Base-by-base conservation (phyloP, 1,140 invertebrate genomes). In the Hestina assimilis region DNA sequence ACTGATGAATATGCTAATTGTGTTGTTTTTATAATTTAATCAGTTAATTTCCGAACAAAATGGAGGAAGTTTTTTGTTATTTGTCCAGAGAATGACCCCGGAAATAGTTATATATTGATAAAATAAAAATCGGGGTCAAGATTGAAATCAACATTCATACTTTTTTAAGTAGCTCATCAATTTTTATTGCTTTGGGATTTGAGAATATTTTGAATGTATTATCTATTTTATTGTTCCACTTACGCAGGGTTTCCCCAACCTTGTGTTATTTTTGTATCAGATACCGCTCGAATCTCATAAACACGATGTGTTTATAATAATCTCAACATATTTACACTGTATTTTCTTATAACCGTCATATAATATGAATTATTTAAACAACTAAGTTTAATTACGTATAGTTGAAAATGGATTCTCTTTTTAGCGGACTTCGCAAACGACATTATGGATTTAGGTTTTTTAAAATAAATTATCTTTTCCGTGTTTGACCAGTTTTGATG, bases 201-300 rank as follows among this genome's bases (percentile, higher is more conserved):
- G 11, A 31, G 29, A 31, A 8, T 4, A 1, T 17, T 33, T 6
- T 35, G 4, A 19, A 20, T 38, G 17, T 19, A 14, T 14, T 33
- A 33, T n/a, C n/a, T n/a, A n/a, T n/a, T n/a, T 19, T 38, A 9
- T 19, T 3, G 33, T 38, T 9, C 33, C 7, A 38, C 1, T 19
- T 17, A n/a, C 15, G 7, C 17, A 3, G 33, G 68, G 61, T 58
- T 67, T 67, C 48, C 68, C 64, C 64, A 56, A 46, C 64, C 61
- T 71, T 71, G 61, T 52, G 5, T 20, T 40, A 31, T 35, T 28
- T 28, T 46, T 12, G 20, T 15, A 38, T 7, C 47, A 51, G 23
- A 35, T 40, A 40, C 4, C 33, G 47, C 20, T 20, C 9, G 15
- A 26, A 14, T 42, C 12, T 45, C n/a, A 21, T 45, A 55, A 46